phyloP scores from a whole-genome alignment of 2,113 vertebrate species.

The Gopherus flavomarginatus region DNA sequence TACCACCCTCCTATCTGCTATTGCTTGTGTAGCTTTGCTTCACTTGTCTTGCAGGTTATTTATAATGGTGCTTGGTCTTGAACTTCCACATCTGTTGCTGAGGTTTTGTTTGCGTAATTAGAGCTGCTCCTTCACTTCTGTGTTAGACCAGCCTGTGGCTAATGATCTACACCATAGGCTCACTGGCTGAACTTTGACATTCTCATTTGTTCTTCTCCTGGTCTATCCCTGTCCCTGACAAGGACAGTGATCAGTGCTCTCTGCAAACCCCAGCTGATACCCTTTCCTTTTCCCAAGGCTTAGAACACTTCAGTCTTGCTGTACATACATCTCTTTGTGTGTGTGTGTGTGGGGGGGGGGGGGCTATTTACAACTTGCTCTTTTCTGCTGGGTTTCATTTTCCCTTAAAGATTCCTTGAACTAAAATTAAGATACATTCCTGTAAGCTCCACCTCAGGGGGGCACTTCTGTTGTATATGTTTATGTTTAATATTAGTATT shows the following conservation, averaged over 20 bases:
- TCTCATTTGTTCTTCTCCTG: background rate
- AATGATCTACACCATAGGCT: accelerated
- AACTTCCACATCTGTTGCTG: accelerated
- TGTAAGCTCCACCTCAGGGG: background rate
- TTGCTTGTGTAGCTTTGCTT: background rate
- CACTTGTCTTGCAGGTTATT: background rate
- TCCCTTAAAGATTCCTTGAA: background rate
- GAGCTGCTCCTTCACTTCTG: background rate
- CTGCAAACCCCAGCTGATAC: background rate
- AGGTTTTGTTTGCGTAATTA: background rate
- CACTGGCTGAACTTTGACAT: background rate
- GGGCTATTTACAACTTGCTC: background rate
- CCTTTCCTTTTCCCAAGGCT: background rate
- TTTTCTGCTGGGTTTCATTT: background rate
- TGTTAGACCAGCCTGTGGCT: background rate
- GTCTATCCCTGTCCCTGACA: accelerated
- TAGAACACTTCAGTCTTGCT: background rate
- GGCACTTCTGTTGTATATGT: background rate
- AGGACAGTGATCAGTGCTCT: background rate
- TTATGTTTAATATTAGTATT: background rate
- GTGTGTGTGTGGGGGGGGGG: accelerated
- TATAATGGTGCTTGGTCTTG: accelerated
- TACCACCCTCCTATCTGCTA: background rate
- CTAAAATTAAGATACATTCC: background rate
- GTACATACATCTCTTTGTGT: accelerated